A percentile compares a stretch with the other conserved stretches of the same genome.
phyloP scores from a whole-genome alignment of 2,888 invertebrate species.

The Geotrupes spiniger region DNA sequence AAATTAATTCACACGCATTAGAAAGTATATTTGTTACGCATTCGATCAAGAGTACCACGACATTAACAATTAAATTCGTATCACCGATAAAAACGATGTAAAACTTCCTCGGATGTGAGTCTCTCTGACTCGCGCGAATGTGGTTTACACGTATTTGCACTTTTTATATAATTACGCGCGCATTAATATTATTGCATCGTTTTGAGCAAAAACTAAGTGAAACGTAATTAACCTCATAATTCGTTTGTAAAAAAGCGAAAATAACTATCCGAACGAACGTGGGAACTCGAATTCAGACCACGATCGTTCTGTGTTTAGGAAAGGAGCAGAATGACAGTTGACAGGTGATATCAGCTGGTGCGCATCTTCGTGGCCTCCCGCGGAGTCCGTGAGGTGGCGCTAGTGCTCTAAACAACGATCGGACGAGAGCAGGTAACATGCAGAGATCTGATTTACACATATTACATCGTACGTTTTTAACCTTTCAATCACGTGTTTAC shows the following conservation, averaged over 20 bases:
- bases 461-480: constrained; percentile 5
- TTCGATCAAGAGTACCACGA: too few relatives aligned
- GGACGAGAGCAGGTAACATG: constrained; percentile 20
- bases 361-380: constrained; percentile 23
- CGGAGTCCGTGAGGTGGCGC: constrained; percentile 22
- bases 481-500: not conserved
- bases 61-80: too few relatives aligned
- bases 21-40: too few relatives aligned
- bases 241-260: not conserved
- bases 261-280: constrained; percentile 14
- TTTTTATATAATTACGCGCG: too few relatives aligned
- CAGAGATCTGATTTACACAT: constrained; percentile 20
- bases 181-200: not conserved
- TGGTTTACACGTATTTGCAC: too few relatives aligned
- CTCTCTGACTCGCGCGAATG: too few relatives aligned
- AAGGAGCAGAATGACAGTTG: constrained; percentile 22
- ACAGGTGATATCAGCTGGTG: constrained; percentile 22
- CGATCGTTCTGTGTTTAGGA: constrained; percentile 12
- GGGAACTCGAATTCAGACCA: constrained; percentile 19
- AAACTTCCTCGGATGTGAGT: too few relatives aligned
- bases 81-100: too few relatives aligned
- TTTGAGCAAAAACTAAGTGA: constrained; percentile 3
- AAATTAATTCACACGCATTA: too few relatives aligned
- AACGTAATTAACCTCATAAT: constrained; percentile 10
- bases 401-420: constrained; percentile 16